Evolutionary conservation across 1,140 invertebrate genomes (phyloP), one percentile per base, ranked within the genome.

Genomic region (Lineus longissimus): DNA sequence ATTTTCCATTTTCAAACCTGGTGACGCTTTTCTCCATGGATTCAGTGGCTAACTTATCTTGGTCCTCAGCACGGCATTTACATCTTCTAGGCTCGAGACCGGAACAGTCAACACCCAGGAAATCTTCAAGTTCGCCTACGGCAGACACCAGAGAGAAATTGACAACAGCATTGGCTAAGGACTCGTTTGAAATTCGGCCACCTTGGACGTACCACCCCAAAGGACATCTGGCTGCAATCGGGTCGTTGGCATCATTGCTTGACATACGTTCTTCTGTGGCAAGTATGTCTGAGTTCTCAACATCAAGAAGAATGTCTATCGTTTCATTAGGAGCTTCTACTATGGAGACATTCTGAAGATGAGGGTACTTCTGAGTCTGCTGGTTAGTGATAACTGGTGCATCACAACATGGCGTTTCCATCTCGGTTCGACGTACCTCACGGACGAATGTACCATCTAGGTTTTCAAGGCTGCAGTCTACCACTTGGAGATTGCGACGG

Each of bases 191-290:
- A n/a, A 19, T 4, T 19, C 6, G n/a, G 4, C 47, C 47, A 4
- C 47, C 47, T n/a, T 51, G 47, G n/a, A 51, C n/a, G 47, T 51
- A 51, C 47, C 47, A 51, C 25, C 47, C 47, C 25, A 51, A n/a
- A 9, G 47, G 47, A 27, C 47, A 51, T 51, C 47, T 4, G 6
- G 47, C 47, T 7, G 47, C 47, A 19, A 51, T 27, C 4, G 47
- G 47, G 4, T 51, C 47, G 25, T n/a, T n/a, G 9, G 6, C 25
- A 23, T 27, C 9, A 4, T 19, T 9, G n/a, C 47, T 27, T 7
- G 4, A 6, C 4, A 51, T 51, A 6, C n/a, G 6, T n/a, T n/a
- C n/a, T n/a, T 51, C 47, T 23, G 47, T 6, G n/a, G n/a, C n/a
- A 4, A 51, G 6, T 7, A 51, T 23, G 47, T 51, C 47, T 7